A percentile compares a stretch with the other conserved stretches of the same genome.
phyloP scores from a whole-genome alignment of 2,797 vertebrate genomes.

The Hybognathus amarus region DNA sequence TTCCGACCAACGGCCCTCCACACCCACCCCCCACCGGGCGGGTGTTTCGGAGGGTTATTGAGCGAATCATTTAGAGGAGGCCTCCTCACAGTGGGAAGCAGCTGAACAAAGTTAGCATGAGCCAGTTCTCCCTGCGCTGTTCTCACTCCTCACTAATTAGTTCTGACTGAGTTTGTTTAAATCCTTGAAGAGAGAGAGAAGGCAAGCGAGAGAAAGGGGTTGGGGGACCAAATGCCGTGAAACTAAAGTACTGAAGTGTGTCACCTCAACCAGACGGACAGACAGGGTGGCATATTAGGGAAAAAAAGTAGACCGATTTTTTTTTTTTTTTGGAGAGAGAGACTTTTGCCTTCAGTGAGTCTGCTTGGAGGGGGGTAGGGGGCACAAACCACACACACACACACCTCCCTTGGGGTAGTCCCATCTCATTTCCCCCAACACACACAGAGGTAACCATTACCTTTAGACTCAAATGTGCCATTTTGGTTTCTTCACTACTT shows the following conservation, averaged over 20 bases:
- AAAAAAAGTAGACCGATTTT: conserved; percentile 64
- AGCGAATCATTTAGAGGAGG: conserved; percentile 84
- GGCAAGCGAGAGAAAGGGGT: conserved; percentile 61
- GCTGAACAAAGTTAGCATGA: conserved; percentile 87
- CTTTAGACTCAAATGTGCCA: background rate
- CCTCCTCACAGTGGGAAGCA: conserved; percentile 85
- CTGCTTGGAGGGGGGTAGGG: conserved; percentile 64
- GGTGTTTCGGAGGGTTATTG: conserved; percentile 83
- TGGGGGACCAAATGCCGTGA: conserved; percentile 70
- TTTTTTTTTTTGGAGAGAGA: conserved; percentile 59
- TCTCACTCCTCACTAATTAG: conserved; percentile 84
- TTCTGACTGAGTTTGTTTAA: conserved; percentile 88
- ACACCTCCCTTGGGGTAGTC: background rate
- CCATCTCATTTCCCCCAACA: background rate
- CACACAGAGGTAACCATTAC: background rate
- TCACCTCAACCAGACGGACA: conserved; percentile 74
- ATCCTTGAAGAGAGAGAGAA: conserved; percentile 78
- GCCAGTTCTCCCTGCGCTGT: conserved; percentile 79
- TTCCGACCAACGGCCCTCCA: conserved; percentile 47
- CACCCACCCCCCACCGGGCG: conserved; percentile 63
- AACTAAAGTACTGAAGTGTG: conserved; percentile 76
- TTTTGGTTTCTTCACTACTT: background rate
- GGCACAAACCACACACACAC: conserved; percentile 59
- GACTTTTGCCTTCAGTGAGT: conserved; percentile 59
- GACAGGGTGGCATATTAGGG: conserved; percentile 78